These are phyloP conservation scores for Upupa epops DNA, from an alignment of 2,113 vertebrate genomes.

Conservation along the genomic window DNA sequence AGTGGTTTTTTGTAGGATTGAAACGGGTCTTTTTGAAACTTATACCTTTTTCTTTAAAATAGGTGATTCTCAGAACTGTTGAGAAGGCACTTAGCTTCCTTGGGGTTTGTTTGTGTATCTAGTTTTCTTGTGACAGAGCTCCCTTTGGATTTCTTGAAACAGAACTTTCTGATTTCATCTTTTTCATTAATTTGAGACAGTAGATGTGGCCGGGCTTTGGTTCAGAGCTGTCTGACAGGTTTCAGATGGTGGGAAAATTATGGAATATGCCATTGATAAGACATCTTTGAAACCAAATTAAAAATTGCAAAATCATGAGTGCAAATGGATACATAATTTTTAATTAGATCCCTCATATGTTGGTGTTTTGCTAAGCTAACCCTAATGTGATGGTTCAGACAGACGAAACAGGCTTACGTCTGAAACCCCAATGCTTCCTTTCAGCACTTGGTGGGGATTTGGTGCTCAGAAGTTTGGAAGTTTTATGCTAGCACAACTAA, in stretches of 20 bases:
- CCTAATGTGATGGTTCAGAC: background rate
- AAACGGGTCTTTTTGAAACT: background rate
- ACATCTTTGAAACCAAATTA: background rate
- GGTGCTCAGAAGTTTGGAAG: background rate
- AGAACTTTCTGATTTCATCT: background rate
- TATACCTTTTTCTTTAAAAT: background rate
- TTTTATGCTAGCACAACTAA: background rate
- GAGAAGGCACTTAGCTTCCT: background rate
- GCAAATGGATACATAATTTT: background rate
- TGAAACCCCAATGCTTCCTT: background rate
- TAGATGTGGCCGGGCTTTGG: background rate
- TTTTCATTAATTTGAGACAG: background rate
- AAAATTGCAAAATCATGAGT: background rate
- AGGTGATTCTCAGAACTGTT: background rate
- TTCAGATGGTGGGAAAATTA: background rate
- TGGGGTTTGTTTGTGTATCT: background rate
- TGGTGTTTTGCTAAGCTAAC: accelerated
- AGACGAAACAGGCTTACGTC: background rate
- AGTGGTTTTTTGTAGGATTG: background rate
- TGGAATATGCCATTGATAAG: background rate
- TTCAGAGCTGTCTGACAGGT: background rate
- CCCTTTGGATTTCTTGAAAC: background rate
- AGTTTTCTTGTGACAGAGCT: background rate
- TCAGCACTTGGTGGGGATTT: background rate
- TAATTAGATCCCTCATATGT: background rate